A percentile compares a stretch with the other conserved stretches of the same genome.
phyloP scores from a whole-genome alignment of 2,797 vertebrate species.

The Perodicticus potto region DNA sequence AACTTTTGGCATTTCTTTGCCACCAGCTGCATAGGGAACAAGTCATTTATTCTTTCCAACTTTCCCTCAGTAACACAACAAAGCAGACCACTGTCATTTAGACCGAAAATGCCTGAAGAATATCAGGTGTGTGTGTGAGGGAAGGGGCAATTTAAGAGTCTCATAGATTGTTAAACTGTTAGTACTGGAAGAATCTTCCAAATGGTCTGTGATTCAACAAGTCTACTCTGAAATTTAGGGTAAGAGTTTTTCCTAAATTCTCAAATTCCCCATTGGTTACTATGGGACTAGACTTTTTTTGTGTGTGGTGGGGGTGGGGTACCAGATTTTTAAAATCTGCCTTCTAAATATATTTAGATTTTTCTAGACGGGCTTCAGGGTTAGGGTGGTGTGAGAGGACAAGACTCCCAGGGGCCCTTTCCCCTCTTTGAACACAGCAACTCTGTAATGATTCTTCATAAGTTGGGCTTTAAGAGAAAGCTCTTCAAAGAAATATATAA shows the following conservation, averaged over 20 bases:
- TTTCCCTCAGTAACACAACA: not conserved
- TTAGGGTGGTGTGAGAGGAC: too few species aligned
- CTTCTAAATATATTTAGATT: not conserved
- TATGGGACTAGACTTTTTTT: not conserved
- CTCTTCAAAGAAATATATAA: not conserved
- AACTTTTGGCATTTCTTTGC: slow-evolving; percentile 9
- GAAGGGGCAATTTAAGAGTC: not conserved
- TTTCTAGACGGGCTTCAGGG: not conserved
- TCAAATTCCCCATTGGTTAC: not conserved
- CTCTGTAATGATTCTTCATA: not conserved
- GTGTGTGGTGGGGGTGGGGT: too few species aligned
- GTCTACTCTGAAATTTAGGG: not conserved
- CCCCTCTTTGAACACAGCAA: not conserved
- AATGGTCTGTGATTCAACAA: not conserved
- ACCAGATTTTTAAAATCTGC: not conserved
- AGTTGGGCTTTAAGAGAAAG: not conserved
- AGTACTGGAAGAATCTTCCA: not conserved
- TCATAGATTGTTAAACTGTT: not conserved
- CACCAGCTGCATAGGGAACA: not conserved
- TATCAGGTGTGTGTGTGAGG: not conserved
- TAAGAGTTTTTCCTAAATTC: not conserved
- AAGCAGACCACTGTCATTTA: not conserved
- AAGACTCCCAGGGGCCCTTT: fast-evolving
- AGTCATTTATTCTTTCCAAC: not conserved
- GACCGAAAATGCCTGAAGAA: not conserved